Evolutionary conservation across 2,113 vertebrate species (phyloP).

Genomic region (Chionodraco myersi): DNA sequence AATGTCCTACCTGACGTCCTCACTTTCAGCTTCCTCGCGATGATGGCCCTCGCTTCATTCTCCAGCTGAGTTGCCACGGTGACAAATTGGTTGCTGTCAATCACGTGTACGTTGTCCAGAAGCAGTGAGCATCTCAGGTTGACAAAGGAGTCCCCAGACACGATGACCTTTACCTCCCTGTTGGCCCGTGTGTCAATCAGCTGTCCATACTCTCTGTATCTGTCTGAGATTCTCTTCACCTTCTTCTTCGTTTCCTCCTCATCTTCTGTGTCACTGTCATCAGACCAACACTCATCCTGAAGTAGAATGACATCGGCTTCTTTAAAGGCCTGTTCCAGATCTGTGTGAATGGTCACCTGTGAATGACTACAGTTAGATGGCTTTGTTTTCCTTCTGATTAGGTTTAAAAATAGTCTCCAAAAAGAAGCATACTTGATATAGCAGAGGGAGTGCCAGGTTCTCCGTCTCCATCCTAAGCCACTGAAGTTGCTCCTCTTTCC

Average conservation of each 20-base stretch:
- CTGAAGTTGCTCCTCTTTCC: constrained; percentile 66
- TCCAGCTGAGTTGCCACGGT: constrained; percentile 85
- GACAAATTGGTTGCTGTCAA: constrained; percentile 84
- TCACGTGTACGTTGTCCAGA: constrained; percentile 68
- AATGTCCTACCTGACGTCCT: constrained; percentile 78
- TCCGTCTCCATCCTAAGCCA: constrained; percentile 80
- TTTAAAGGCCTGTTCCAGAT: constrained; percentile 82
- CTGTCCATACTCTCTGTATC: constrained; percentile 83
- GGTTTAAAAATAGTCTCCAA: no score
- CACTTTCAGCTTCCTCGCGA: constrained; percentile 87
- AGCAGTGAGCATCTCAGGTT: constrained; percentile 88
- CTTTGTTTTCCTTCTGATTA: not conserved
- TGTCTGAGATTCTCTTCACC: constrained; percentile 54
- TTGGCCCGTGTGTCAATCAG: constrained; percentile 86
- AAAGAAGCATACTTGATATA: constrained; percentile 68
- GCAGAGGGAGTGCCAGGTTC: constrained; percentile 83
- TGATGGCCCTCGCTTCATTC: constrained; percentile 82
- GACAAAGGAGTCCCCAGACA: constrained; percentile 85
- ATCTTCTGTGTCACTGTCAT: constrained; percentile 1
- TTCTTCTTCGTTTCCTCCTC: constrained; percentile 23
- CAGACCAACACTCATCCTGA: constrained; percentile 83
- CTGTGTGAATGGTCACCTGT: constrained; percentile 83
- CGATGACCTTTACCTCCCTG: constrained; percentile 84
- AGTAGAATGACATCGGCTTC: constrained; percentile 87
- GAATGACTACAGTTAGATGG: not conserved